phyloP scores from a whole-genome alignment of 2,113 vertebrate genomes.

The Rhabdomys dilectus region DNA sequence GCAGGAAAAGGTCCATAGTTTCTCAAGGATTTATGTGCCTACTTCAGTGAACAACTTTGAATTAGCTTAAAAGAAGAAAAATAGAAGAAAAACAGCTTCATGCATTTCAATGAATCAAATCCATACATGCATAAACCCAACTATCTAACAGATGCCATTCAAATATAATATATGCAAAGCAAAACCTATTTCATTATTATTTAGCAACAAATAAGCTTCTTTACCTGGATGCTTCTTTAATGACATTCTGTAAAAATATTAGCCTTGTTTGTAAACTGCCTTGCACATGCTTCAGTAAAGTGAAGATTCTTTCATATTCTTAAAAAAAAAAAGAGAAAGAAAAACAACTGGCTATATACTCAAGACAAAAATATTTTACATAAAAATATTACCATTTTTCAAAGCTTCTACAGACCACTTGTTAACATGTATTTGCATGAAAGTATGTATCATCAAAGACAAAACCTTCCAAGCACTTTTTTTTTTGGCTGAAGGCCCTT shows the following conservation, averaged over 20 bases:
- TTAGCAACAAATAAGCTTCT: conserved; percentile 44
- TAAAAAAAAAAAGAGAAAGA: conserved; percentile 73
- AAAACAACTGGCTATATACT: conserved; percentile 59
- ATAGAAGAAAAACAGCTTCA: neutral
- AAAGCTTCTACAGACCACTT: neutral
- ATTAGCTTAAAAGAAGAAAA: neutral
- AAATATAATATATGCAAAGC: conserved; percentile 1
- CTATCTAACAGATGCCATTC: neutral
- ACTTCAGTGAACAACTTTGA: conserved; percentile 49
- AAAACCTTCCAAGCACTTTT: conserved; percentile 30
- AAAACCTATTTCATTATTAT: neutral
- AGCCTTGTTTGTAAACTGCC: conserved; percentile 95
- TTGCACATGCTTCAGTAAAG: conserved; percentile 96
- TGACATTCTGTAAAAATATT: conserved; percentile 96
- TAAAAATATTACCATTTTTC: conserved; percentile 33
- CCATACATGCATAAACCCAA: neutral
- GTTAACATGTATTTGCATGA: neutral
- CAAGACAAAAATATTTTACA: conserved; percentile 46
- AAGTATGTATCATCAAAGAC: conserved; percentile 29
- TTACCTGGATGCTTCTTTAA: conserved; percentile 97
- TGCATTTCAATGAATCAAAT: neutral
- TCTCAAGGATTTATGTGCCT: conserved; percentile 9
- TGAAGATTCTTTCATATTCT: conserved; percentile 98
- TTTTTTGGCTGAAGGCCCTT: neutral
- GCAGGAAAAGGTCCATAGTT: neutral